Percentiles rank a stretch among this genome's conserved stretches.
These are phyloP conservation scores for Cheilosia soror DNA, from an alignment of 2,888 invertebrate species.

Conservation along the genomic window DNA sequence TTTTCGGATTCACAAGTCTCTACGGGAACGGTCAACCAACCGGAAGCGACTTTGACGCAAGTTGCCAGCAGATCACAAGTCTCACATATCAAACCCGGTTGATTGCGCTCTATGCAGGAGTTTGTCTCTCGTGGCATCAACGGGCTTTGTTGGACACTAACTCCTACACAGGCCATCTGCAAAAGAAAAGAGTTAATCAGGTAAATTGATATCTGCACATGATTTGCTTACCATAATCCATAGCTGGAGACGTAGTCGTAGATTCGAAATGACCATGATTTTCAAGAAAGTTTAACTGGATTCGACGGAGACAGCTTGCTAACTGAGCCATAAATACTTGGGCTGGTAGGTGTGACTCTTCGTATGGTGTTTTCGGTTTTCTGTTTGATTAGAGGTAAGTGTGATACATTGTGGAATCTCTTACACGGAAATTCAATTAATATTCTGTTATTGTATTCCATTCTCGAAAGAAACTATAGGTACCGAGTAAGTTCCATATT, in stretches of 20 bases:
- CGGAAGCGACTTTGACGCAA: constrained; percentile 81
- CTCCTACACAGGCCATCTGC: constrained; percentile 25
- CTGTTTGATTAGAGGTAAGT: constrained; percentile 52
- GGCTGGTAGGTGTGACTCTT: constrained; percentile 18
- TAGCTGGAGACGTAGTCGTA: not conserved
- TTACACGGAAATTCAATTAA: constrained; percentile 67
- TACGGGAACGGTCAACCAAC: constrained; percentile 83
- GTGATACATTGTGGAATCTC: constrained; percentile 10
- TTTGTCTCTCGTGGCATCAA: constrained; percentile 81
- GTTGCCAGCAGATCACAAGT: constrained; percentile 82
- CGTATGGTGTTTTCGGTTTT: constrained; percentile 26
- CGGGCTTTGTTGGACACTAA: constrained; percentile 53
- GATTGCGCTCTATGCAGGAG: constrained; percentile 80
- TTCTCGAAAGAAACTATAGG: constrained; percentile 5
- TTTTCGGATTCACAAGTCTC: constrained; percentile 82
- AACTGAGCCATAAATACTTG: constrained; percentile 65
- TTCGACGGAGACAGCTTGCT: constrained; percentile 12
- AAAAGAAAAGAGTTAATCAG: not conserved
- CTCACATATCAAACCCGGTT: constrained; percentile 82
- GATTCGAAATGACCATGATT: constrained; percentile 8
- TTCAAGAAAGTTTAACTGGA: constrained; percentile 5
- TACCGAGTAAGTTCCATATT: not conserved
- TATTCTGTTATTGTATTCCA: constrained; percentile 11
- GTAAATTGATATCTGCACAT: too few relatives aligned
- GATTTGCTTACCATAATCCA: constrained; percentile 45